Base-by-base conservation (phyloP, 2,888 invertebrate species). In the Portevinia maculata region DNA sequence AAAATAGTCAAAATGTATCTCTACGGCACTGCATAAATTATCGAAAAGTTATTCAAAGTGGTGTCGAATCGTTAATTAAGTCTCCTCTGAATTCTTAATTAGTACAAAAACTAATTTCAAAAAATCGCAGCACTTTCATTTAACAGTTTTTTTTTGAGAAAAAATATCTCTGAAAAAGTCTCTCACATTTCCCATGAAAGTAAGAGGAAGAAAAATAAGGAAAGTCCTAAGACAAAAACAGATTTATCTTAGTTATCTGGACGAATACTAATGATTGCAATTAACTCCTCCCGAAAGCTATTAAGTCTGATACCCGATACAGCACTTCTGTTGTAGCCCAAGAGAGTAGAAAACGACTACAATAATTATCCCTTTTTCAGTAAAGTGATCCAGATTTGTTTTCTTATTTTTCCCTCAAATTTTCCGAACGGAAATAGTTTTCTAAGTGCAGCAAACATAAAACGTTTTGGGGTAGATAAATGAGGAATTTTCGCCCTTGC, bases 201-300 rank as follows among this genome's bases (percentile, higher is more conserved):
- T 13, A 15, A 15, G 13, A 15, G 13, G 17, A 19, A 44, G 17
- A 3, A 11, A 19, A 44, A 19, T 19, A 11, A 44, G 19, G 19
- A 9, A 11, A 11, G 19, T 19, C 17, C 11, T 7, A 19, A 17
- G 19, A 44, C 11, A 19, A 44, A 44, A 44, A 44, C 19, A 44
- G 19, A 44, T 44, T 44, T 44, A 44, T 44, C 44, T 44, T 44
- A 19, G 17, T 19, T 11, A 19, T 44, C 44, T 21, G 44, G 19
- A 44, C 44, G 44, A 44, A 44, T 44, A 44, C 44, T 44, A 44
- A 44, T 19, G 44, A 44, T 19, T 19, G 44, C 44, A 44, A 44
- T 44, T 44, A 44, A 44, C 19, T 44, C 19, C 44, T 44, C 19
- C 19, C 44, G 17, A 44, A 44, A 19, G 44, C 19, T 44, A 19